Conservation (phyloP, 2,797 vertebrate genomes). For the Varecia variegata region DNA sequence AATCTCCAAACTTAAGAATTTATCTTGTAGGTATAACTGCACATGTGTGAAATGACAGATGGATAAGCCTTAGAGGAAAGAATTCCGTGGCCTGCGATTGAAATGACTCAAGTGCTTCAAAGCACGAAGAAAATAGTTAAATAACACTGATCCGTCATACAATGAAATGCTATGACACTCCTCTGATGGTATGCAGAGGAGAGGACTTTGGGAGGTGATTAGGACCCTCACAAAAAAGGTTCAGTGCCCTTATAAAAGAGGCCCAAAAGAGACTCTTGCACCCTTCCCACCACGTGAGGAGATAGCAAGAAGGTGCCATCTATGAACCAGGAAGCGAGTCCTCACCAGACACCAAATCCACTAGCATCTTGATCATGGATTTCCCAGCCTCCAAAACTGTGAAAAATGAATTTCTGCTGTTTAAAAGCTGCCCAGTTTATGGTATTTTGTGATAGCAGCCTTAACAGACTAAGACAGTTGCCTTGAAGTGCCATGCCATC, state of each 20-base stretch:
- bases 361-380: neutral
- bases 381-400: neutral
- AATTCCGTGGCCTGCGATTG: neutral
- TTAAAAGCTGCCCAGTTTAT: neutral
- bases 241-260: neutral
- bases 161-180: neutral
- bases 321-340: neutral
- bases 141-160: neutral
- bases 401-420: neutral
- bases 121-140: neutral
- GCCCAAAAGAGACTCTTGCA: neutral
- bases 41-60: neutral
- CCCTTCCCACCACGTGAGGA: neutral
- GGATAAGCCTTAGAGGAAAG: neutral
- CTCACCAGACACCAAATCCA: neutral
- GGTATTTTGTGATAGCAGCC: neutral
- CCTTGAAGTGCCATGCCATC: neutral
- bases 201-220: neutral
- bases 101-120: neutral
- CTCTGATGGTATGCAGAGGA: neutral
- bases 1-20: neutral
- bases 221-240: neutral
- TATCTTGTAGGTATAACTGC: neutral
- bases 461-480: neutral
- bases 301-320: neutral